Evolutionary conservation across 2,888 invertebrate genomes (phyloP), one percentile per base, ranked within the genome.

Genomic region (Ferrisia virgata): DNA sequence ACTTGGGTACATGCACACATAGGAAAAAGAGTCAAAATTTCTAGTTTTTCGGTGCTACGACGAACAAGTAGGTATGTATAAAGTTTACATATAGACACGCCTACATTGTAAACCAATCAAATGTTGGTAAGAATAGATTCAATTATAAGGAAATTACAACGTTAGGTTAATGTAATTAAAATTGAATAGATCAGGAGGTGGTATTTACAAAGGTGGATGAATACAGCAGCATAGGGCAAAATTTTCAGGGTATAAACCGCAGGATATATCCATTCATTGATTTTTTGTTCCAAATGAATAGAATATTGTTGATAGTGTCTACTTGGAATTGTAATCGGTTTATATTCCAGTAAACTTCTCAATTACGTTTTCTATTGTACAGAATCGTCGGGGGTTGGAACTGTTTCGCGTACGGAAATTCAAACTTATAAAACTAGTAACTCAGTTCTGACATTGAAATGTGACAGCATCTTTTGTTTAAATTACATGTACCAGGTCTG

Each of bases 121-220:
- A 40, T 22, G n/a, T 25, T 11, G 15, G 33, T 13, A 40, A 82
- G 69, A 82, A 82, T 82, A 25, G 82, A 82, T 82, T 82, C 82
- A 82, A 69, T 82, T 82, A 69, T 82, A 82, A 81, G 82, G 82
- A 82, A 82, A 82, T 82, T 82, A 82, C 82, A 82, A 82, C 82
- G 69, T 82, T 69, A 82, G 82, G 82, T 82, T 82, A 82, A 82
- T 82, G 82, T 82, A 82, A 82, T 82, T 82, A 82, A 82, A 82
- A 82, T 25, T 82, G 82, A 82, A 82, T 82, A 69, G 82, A 69
- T 82, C 82, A 39, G 82, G 82, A 82, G 82, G 82, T 82, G 82
- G 82, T 82, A 82, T 82, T 22, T 39, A 28, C n/a, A 58, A 47
- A 81, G 39, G 81, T 33, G 64, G 81, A 25, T 82, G 82, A 82